phyloP scores from a whole-genome alignment of 1,140 invertebrate genomes.

The Bombus picipes region DNA sequence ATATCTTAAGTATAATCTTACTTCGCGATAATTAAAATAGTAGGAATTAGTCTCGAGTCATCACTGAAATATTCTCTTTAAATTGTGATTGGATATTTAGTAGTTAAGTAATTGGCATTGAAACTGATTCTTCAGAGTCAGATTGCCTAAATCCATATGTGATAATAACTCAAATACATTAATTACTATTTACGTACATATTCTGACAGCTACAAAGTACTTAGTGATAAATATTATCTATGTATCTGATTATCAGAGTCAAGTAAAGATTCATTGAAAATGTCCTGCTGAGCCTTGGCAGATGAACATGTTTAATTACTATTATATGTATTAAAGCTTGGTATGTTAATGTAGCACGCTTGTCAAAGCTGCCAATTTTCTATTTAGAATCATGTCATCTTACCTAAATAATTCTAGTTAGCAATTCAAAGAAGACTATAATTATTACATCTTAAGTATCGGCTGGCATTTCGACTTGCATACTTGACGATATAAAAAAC shows the following conservation, averaged over 20 bases:
- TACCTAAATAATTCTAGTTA: conserved; percentile 56
- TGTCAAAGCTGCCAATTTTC: conserved; percentile 39
- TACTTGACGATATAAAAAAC: conserved; percentile 33
- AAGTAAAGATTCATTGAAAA: conserved; percentile 54
- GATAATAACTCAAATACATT: conserved; percentile 53
- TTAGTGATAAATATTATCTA: conserved; percentile 48
- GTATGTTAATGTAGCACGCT: conserved; percentile 39
- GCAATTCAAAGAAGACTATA: conserved; percentile 39
- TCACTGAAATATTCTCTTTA: conserved; percentile 3
- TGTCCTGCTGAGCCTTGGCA: conserved; percentile 39
- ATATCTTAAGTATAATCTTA: conserved; percentile 41
- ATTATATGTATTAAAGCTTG: conserved; percentile 34
- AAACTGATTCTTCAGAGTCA: conserved; percentile 15
- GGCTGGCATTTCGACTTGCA: conserved; percentile 25
- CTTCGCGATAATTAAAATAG: conserved; percentile 41
- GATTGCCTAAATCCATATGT: conserved; percentile 25
- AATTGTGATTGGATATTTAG: background rate
- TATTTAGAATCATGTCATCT: conserved; percentile 53
- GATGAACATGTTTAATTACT: conserved; percentile 38
- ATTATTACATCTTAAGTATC: conserved; percentile 47
- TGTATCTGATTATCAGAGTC: conserved; percentile 20
- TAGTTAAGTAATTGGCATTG: conserved; percentile 28
- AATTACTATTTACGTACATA: conserved; percentile 39
- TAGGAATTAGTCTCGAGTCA: conserved; percentile 36
- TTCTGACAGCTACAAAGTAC: conserved; percentile 44